Evolutionary conservation across 2,888 invertebrate genomes (phyloP).

Genomic region (Seladonia tumulorum): DNA sequence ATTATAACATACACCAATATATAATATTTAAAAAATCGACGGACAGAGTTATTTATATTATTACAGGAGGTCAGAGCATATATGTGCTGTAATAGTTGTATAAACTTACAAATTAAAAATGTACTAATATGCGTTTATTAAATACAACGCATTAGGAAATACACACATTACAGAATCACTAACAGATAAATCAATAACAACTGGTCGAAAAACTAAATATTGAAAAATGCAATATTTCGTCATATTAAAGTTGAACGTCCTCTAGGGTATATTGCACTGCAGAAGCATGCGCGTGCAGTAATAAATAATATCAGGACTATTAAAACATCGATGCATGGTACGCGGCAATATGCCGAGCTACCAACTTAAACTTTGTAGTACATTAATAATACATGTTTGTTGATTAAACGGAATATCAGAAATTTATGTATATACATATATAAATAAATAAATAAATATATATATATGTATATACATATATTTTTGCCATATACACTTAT

Average conservation of each 20-base stretch:
- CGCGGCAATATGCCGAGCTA: constrained; percentile 18
- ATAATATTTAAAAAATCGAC: constrained; percentile 12
- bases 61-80: neutral
- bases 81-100: constrained; percentile 8
- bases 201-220: constrained; percentile 12
- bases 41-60: neutral
- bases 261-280: neutral
- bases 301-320: constrained; percentile 24
- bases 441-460: neutral
- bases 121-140: constrained; percentile 18
- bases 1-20: neutral
- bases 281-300: constrained; percentile 16
- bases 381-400: constrained; percentile 40
- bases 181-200: constrained; percentile 20
- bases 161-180: neutral
- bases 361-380: constrained; percentile 38
- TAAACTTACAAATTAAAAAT: constrained; percentile 18
- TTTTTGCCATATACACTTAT: neutral
- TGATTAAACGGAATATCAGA: constrained; percentile 37
- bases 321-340: constrained; percentile 50
- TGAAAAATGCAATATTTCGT: constrained; percentile 11
- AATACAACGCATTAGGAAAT: constrained; percentile 7
- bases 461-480: neutral
- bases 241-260: neutral
- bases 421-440: constrained; percentile 5